Evolutionary conservation across 2,888 invertebrate species (phyloP), one percentile per base, ranked within the genome.

Genomic region (Leptinotarsa peninsularis): DNA sequence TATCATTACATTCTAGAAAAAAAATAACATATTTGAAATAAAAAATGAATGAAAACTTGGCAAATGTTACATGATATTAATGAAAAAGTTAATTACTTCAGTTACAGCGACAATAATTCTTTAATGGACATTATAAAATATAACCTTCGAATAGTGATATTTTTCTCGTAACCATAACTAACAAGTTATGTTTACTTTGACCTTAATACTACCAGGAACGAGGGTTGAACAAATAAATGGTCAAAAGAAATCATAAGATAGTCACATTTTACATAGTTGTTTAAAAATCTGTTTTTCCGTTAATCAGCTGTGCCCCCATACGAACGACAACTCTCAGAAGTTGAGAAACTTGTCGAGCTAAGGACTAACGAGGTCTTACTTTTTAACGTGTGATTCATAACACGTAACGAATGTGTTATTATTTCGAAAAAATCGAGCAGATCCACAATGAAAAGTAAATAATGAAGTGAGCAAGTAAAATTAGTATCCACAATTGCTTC

Each of bases 171-270:
- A 58, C 58, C 21, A 17, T n/a, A 17, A 33, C 27, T n/a, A 14
- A 63, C 63, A 17, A 63, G 5, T 18, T 33, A 58, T n/a, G 21
- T 54, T 52, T 33, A 67, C 43, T 67, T 33, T 67, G 66, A 43
- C 49, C 43, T 63, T 33, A 5, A 33, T 63, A 73, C 52, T 49
- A 66, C 63, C 66, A 18, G n/a, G 17, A 66, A 33, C 49, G 23
- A 18, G 56, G 3, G 49, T 21, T 50, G 49, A 63, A 23, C 15
- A 63, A 66, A 54, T 27, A 27, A 58, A 15, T 71, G 15, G 33
- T 27, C 67, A 27, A 18, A 63, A 66, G 18, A 13, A 43, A 66
- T 60, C 78, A 5, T 15, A 71, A 78, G 68, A 23, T 3, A 70
- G 52, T 69, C 14, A 21, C 23, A 23, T 4, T 58, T 58, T 27